Evolutionary conservation across 2,888 invertebrate genomes (phyloP).

Genomic region (Machimus atricapillus): DNA sequence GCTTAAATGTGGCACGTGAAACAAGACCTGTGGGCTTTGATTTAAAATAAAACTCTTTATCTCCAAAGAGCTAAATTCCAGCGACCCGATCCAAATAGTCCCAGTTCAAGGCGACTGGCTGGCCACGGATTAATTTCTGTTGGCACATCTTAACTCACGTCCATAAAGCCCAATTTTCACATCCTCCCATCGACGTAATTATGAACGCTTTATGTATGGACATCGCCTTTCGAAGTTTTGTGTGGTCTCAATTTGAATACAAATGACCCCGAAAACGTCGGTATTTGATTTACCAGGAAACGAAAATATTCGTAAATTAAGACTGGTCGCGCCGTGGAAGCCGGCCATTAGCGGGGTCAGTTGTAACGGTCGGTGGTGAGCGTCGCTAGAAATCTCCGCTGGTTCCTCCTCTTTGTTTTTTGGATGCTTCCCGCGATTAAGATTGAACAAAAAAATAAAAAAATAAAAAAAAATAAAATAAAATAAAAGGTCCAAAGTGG

Average conservation of each 20-base stretch:
- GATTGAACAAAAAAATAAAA: neutral
- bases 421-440: slow-evolving; percentile 4
- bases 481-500: neutral
- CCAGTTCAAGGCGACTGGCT: slow-evolving; percentile 16
- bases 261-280: slow-evolving; percentile 41
- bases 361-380: slow-evolving; percentile 1
- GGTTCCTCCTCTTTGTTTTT: slow-evolving; percentile 16
- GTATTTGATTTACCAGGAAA: slow-evolving; percentile 39
- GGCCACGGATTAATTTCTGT: slow-evolving; percentile 11
- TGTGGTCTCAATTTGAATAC: slow-evolving; percentile 43
- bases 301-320: slow-evolving; percentile 41
- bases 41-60: neutral
- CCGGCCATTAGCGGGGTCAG: slow-evolving; percentile 16
- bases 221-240: slow-evolving; percentile 26
- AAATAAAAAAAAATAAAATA: neutral
- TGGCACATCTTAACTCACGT: slow-evolving; percentile 36
- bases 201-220: slow-evolving; percentile 22
- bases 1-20: slow-evolving; percentile 9
- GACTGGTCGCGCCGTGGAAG: neutral
- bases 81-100: neutral
- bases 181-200: slow-evolving; percentile 31
- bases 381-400: slow-evolving; percentile 3
- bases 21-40: neutral
- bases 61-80: neutral
- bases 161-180: slow-evolving; percentile 30